Conservation (phyloP, 2,888 invertebrate species). For the Drosophila recens region DNA sequence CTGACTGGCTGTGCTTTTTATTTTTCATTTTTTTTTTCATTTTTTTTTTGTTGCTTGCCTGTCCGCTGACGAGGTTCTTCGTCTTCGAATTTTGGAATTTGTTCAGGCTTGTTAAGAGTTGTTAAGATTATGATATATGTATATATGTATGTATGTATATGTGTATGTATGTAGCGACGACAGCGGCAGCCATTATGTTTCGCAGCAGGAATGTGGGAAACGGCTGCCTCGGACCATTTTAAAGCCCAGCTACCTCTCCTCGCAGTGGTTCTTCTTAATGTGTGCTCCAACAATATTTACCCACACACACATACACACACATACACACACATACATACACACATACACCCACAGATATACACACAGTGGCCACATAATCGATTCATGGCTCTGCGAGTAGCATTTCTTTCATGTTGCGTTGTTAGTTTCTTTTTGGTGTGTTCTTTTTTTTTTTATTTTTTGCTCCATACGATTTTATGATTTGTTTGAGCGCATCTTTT, state of each 20-base stretch:
- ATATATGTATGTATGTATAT: conserved; percentile 42
- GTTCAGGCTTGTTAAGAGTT: conserved; percentile 84
- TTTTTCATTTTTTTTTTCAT: conserved; percentile 7
- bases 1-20: conserved; percentile 70
- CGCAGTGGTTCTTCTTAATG: conserved; percentile 42
- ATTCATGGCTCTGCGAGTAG: conserved; percentile 80
- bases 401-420: conserved; percentile 78
- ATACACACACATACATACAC: conserved; percentile 20
- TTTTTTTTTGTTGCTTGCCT: conserved; percentile 10
- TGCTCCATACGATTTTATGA: conserved; percentile 75
- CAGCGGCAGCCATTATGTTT: conserved; percentile 80
- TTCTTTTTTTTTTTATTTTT: conserved; percentile 51
- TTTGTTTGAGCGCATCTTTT: conserved; percentile 82
- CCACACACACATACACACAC: conserved; percentile 32
- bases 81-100: conserved; percentile 81
- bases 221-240: conserved; percentile 76
- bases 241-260: conserved; percentile 47
- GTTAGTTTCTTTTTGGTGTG: conserved; percentile 65
- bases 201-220: conserved; percentile 84
- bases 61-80: conserved; percentile 45
- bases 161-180: conserved; percentile 47
- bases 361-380: conserved; percentile 77
- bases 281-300: conserved; percentile 46
- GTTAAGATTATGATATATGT: conserved; percentile 84
- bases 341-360: conserved; percentile 44